Evolutionary conservation across 1,140 invertebrate species (phyloP).

Genomic region (Pseudobourletiella spinata): DNA sequence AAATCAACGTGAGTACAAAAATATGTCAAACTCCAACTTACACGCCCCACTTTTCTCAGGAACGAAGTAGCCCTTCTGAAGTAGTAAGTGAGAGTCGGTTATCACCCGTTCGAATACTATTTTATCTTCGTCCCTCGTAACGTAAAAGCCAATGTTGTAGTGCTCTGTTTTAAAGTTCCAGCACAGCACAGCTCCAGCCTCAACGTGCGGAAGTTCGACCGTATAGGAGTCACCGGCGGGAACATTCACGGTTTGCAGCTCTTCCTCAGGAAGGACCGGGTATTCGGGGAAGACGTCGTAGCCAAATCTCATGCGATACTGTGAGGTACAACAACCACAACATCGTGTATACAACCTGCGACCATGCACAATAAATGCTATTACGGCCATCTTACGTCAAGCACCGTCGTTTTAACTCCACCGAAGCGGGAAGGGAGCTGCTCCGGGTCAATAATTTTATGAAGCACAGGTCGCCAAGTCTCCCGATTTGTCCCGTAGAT

Average conservation of each 20-base stretch:
- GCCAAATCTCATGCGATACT: neutral
- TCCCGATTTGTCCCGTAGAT: constrained; percentile 49
- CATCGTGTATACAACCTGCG: neutral
- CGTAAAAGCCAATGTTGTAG: neutral
- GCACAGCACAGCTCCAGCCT: neutral
- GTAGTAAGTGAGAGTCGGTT: too few relatives aligned
- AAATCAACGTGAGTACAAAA: too few relatives aligned
- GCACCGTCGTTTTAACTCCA: neutral
- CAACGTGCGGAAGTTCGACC: neutral
- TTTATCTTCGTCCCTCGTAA: neutral
- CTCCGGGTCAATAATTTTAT: neutral
- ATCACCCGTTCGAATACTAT: too few relatives aligned
- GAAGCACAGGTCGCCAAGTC: neutral
- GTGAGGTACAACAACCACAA: neutral
- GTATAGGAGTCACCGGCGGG: neutral
- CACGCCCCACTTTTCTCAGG: too few relatives aligned
- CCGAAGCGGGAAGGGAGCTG: neutral
- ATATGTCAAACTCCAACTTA: too few relatives aligned
- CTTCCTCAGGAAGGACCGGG: neutral
- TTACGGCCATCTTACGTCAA: neutral
- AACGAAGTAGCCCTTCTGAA: too few relatives aligned
- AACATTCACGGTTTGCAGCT: neutral
- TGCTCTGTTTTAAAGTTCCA: neutral
- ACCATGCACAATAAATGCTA: neutral
- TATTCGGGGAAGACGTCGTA: neutral